These are phyloP conservation scores for Microctenopoma stevenorrisi DNA, from an alignment of 2,797 vertebrate genomes.

Conservation along the genomic window DNA sequence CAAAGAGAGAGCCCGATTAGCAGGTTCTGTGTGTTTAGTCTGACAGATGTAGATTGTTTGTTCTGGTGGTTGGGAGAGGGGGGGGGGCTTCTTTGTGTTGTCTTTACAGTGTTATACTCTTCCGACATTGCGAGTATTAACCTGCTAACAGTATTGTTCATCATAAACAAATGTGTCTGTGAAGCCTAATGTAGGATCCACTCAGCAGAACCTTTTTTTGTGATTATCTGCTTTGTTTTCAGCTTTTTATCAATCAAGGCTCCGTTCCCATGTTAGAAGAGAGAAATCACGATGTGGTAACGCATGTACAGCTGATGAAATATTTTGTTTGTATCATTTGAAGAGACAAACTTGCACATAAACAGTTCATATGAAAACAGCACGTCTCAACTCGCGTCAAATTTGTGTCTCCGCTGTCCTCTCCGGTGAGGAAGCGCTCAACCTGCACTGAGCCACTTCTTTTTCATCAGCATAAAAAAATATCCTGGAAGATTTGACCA, in stretches of 20 bases:
- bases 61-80: conserved; percentile 1
- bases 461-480: conserved; percentile 21
- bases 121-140: conserved; percentile 39
- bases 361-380: neutral
- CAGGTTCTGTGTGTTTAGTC: conserved; percentile 29
- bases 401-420: neutral
- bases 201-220: conserved; percentile 17
- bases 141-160: conserved; percentile 57
- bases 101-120: conserved; percentile 32
- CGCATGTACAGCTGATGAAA: conserved; percentile 70
- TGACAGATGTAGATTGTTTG: conserved; percentile 37
- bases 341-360: conserved; percentile 21
- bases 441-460: conserved; percentile 16
- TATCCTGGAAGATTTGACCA: conserved; percentile 27
- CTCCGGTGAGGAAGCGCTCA: conserved; percentile 22
- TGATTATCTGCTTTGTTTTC: conserved; percentile 1
- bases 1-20: conserved; percentile 1
- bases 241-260: conserved; percentile 41
- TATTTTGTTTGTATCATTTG: conserved; percentile 56
- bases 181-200: conserved; percentile 6
- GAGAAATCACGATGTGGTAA: conserved; percentile 62
- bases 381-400: neutral
- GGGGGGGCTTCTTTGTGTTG: conserved; percentile 32
- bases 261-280: conserved; percentile 44
- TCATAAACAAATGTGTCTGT: conserved; percentile 13